These are phyloP conservation scores for Drosophila melanogaster DNA, from an alignment of 1,140 invertebrate genomes.

Conservation along the genomic window Release_6_plus_ISO1_MT NT_037436.4:16461001-16461500, in stretches of 20 bases:
- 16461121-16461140: slow-evolving; percentile 80
- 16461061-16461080: too few relatives aligned
- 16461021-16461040: too few relatives aligned
- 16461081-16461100: slow-evolving; percentile 1
- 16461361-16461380: slow-evolving; percentile 14
- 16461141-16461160: slow-evolving; percentile 49
- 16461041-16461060: too few relatives aligned
- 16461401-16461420: neutral
- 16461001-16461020: too few relatives aligned
- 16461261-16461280: slow-evolving; percentile 63
- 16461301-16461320: slow-evolving; percentile 56
- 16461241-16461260: slow-evolving; percentile 82
- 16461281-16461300: slow-evolving; percentile 50
- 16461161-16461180: slow-evolving; percentile 83
- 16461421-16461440: slow-evolving; percentile 13
- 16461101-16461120: slow-evolving; percentile 74
- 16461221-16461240: slow-evolving; percentile 71
- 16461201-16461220: slow-evolving; percentile 21
- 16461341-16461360: slow-evolving; percentile 48
- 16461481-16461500: slow-evolving; percentile 25
- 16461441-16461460: slow-evolving; percentile 46
- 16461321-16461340: slow-evolving; percentile 54
- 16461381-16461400: slow-evolving; percentile 10
- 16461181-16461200: slow-evolving; percentile 38
- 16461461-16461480: slow-evolving; percentile 24